Evolutionary conservation across 2,797 vertebrate genomes (phyloP).

Genomic region (Peromyscus nudipes): DNA sequence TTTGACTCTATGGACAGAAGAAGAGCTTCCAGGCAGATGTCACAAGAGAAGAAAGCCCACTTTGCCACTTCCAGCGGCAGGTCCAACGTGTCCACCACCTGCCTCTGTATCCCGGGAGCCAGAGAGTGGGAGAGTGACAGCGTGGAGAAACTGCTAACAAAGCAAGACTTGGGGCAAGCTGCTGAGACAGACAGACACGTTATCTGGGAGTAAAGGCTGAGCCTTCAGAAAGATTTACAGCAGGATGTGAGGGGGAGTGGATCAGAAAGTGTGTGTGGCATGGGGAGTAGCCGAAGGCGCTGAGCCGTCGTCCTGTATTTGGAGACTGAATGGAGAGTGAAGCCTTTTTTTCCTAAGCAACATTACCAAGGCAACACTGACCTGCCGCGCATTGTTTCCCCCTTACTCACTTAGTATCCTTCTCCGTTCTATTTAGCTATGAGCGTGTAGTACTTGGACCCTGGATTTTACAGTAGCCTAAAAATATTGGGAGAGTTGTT

Average conservation of each 20-base stretch:
- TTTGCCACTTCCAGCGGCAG: neutral
- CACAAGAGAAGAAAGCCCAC: neutral
- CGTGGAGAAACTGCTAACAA: neutral
- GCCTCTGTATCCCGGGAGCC: conserved; percentile 24
- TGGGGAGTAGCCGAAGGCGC: neutral
- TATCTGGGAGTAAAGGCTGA: conserved; percentile 3
- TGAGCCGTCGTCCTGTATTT: neutral
- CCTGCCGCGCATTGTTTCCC: neutral
- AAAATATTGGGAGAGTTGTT: neutral
- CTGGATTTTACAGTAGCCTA: neutral
- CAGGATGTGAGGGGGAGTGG: conserved; percentile 63
- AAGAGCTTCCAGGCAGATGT: neutral
- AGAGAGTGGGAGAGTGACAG: neutral
- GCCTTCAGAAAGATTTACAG: conserved; percentile 55
- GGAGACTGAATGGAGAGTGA: neutral
- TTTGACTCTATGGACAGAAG: neutral
- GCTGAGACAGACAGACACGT: neutral
- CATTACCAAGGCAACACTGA: neutral
- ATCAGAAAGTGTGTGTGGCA: neutral
- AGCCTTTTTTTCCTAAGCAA: neutral
- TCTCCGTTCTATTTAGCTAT: neutral
- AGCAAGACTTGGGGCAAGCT: neutral
- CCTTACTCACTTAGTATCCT: neutral
- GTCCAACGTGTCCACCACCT: neutral
- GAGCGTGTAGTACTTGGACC: neutral